These are phyloP conservation scores for Eutolmus rufibarbis DNA, from an alignment of 2,888 invertebrate genomes.

Conservation along the genomic window DNA sequence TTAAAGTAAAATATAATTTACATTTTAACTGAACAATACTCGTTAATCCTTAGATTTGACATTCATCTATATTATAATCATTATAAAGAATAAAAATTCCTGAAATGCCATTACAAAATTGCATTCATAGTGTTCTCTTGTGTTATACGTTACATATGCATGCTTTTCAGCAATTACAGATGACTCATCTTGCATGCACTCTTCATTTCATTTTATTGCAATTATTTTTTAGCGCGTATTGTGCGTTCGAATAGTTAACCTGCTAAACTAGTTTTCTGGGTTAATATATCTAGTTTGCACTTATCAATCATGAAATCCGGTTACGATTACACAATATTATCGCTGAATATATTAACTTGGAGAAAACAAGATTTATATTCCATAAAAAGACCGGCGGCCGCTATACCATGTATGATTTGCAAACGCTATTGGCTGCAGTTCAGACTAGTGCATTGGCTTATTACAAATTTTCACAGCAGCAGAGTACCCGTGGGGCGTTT, in stretches of 20 bases:
- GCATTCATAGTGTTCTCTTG: background rate
- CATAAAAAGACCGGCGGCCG: background rate
- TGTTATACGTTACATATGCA: background rate
- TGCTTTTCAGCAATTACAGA: background rate
- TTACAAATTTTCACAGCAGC: background rate
- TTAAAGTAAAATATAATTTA: too few species aligned
- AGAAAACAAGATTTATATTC: conserved; percentile 22
- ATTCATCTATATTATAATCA: too few species aligned
- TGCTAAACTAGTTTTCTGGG: conserved; percentile 22
- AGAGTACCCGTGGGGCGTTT: background rate
- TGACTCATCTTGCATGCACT: background rate
- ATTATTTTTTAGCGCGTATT: background rate
- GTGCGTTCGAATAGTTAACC: background rate
- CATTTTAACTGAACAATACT: too few species aligned
- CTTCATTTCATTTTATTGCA: background rate
- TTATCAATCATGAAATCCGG: conserved; percentile 4
- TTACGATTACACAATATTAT: conserved; percentile 20
- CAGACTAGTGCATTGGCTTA: background rate
- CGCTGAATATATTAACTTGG: conserved; percentile 17
- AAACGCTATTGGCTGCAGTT: background rate
- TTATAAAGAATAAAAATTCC: background rate
- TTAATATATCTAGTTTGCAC: background rate
- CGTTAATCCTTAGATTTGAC: too few species aligned
- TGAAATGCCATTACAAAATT: background rate
- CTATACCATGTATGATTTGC: conserved; percentile 17